Evolutionary conservation across 2,113 vertebrate species (phyloP), one percentile per base, ranked within the genome.

Genomic region (Stictonetta naevosa): DNA sequence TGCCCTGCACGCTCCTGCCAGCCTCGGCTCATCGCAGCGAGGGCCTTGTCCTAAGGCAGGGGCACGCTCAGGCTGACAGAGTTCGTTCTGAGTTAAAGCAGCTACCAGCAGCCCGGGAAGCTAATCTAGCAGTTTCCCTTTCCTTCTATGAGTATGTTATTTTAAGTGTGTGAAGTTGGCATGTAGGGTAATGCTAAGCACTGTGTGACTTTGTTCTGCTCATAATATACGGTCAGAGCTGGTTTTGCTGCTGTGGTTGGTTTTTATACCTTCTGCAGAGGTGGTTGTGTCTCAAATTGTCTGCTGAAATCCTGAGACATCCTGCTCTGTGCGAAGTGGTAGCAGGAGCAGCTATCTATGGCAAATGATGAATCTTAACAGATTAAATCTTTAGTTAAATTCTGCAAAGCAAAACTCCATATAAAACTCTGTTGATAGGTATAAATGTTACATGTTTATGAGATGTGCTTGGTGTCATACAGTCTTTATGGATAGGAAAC

Each of bases 401-500:
- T 7, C 33, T 52, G 64, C 21, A 33, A 9, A 63, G n/a, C n/a
- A 34, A 14, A 56, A 29, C 34, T 81, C 25, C 13, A 1, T 28
- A 7, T 38, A 3, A 29, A 58, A 25, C 10, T 5, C 46, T 48
- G 46, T 22, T 48, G 11, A 38, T 68, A 48, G 58, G 46, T 34
- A 2, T 31, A 28, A 13, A 7, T 18, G 42, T 11, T 40, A 18
- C 13, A 0, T n/a, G 13, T 29, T 46, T 46, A 18, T 44, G 78
- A 44, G 31, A 34, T 15, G 4, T 9, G 1, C 11, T 13, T 25
- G 3, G 2, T 13, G n/a, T 4, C 1, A 11, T 8, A 11, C 2
- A 8, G 1, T 68, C 77, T 25, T 52, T 4, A 3, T 36, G 58
- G 53, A 13, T 48, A 71, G 69, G 19, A 69, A 83, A 60, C 63